Percentiles rank a stretch among this genome's conserved stretches.
These are phyloP conservation scores for Antechinus stuartii DNA, from an alignment of 2,113 vertebrate species.

Conservation along the genomic window DNA sequence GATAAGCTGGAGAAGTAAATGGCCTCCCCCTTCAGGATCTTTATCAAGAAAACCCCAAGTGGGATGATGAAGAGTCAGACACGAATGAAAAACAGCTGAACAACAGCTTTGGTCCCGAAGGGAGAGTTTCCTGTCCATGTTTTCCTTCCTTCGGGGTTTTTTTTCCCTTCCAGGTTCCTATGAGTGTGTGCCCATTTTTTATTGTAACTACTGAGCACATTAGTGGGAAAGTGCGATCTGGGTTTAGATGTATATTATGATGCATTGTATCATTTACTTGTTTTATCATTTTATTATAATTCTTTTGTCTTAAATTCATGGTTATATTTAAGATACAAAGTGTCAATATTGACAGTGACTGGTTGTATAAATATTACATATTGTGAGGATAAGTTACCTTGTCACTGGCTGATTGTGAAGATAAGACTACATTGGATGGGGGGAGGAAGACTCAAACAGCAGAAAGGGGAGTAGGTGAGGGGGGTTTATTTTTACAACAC, in stretches of 20 bases:
- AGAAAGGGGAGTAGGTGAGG: background rate
- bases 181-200: no score
- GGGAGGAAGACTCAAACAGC: background rate
- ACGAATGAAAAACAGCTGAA: no score
- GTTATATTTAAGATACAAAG: background rate
- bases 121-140: no score
- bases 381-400: background rate
- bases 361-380: background rate
- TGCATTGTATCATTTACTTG: background rate
- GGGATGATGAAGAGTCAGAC: no score
- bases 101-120: no score
- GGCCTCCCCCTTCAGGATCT: no score
- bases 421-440: background rate
- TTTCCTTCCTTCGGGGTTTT: no score
- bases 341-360: background rate
- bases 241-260: background rate
- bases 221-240: background rate
- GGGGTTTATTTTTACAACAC: background rate
- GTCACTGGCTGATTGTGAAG: background rate
- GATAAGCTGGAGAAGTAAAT: no score
- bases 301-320: background rate
- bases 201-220: no score
- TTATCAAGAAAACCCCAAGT: no score
- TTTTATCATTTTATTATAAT: background rate
- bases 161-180: no score